Evolutionary conservation across 2,797 vertebrate genomes (phyloP).

Genomic region (Aplochiton taeniatus): DNA sequence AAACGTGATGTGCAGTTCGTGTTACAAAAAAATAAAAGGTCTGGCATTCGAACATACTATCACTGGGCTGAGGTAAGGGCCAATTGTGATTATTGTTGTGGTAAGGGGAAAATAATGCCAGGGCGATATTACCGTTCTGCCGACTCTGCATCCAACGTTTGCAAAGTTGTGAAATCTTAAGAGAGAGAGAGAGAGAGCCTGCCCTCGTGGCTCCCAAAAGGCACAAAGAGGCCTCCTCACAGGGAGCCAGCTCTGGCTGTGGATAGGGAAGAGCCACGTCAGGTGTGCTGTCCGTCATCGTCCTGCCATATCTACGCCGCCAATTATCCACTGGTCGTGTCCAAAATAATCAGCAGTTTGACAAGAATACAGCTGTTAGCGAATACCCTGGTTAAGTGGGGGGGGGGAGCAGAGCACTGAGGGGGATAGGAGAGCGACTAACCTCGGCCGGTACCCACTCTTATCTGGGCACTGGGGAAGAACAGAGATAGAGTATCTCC

Average conservation of each 20-base stretch:
- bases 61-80: conserved; percentile 1
- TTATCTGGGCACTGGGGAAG: conserved; percentile 41
- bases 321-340: not conserved
- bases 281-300: conserved; percentile 8
- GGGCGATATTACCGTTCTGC: conserved; percentile 2
- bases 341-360: conserved; percentile 9
- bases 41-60: conserved; percentile 23
- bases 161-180: not conserved
- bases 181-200: conserved; percentile 2
- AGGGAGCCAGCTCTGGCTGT: not conserved
- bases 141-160: conserved; percentile 13
- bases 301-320: conserved; percentile 10
- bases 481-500: conserved; percentile 11
- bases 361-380: conserved; percentile 17
- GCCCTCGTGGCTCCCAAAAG: not conserved
- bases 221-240: not conserved
- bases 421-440: conserved; percentile 21
- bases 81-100: conserved; percentile 14
- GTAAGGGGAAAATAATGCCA: conserved; percentile 9
- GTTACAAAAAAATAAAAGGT: conserved; percentile 2
- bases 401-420: conserved; percentile 11
- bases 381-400: conserved; percentile 1
- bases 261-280: conserved; percentile 1
- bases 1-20: conserved; percentile 23
- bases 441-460: conserved; percentile 8